These are phyloP conservation scores for Hyppa rectilinea DNA, from an alignment of 2,888 invertebrate genomes.

Conservation along the genomic window DNA sequence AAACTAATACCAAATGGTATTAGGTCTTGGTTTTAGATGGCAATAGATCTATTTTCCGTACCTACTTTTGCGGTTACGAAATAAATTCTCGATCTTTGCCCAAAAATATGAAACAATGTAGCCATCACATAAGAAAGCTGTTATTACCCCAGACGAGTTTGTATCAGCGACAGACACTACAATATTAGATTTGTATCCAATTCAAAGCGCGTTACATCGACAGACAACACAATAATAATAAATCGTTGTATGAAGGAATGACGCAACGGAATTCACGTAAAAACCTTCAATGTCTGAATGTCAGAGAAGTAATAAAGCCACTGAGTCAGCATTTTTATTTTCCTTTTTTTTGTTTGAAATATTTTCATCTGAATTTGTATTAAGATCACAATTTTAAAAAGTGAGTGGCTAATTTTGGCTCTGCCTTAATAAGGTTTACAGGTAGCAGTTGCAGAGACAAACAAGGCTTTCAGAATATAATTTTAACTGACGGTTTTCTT, in stretches of 20 bases:
- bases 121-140: conserved; percentile 16
- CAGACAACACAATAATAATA: conserved; percentile 49
- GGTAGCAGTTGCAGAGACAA: conserved; percentile 14
- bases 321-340: conserved; percentile 48
- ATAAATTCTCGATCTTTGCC: conserved; percentile 8
- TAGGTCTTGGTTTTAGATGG: too few species aligned
- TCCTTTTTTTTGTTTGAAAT: conserved; percentile 35
- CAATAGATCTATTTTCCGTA: too few species aligned
- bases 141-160: conserved; percentile 28
- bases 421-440: conserved; percentile 21
- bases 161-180: conserved; percentile 26
- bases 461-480: conserved; percentile 10
- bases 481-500: conserved; percentile 5
- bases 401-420: conserved; percentile 24
- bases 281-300: conserved; percentile 45
- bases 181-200: conserved; percentile 55
- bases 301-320: conserved; percentile 47
- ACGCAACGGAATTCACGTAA: conserved; percentile 32
- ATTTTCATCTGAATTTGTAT: conserved; percentile 31
- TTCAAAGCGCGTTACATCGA: conserved; percentile 39
- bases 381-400: conserved; percentile 16
- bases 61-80: background rate
- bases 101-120: conserved; percentile 17
- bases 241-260: conserved; percentile 46
- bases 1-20: too few species aligned